These are phyloP conservation scores for Atlantisia rogersi DNA, from an alignment of 2,113 vertebrate genomes.

Conservation along the genomic window DNA sequence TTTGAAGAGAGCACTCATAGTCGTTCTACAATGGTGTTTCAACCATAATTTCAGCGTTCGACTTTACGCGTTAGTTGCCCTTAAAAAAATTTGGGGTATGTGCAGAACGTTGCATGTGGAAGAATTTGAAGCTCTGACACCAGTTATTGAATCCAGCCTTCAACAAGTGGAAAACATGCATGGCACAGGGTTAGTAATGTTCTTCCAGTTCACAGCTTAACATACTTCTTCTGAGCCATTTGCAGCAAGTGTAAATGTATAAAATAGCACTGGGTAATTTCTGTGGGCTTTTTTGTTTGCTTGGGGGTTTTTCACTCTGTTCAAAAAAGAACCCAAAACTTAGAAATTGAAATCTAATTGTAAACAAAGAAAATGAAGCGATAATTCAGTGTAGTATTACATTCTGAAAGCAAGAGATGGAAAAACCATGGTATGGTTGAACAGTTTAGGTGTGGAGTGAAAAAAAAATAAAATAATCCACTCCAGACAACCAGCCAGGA, in stretches of 20 bases:
- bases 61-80: constrained; percentile 88
- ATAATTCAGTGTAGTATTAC: neutral
- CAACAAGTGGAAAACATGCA: constrained; percentile 88
- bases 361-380: neutral
- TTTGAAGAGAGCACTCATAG: constrained; percentile 81
- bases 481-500: no score
- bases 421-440: neutral
- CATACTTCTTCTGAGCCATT: neutral
- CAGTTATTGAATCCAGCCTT: constrained; percentile 87
- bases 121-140: constrained; percentile 77
- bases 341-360: neutral
- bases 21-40: constrained; percentile 89
- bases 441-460: neutral
- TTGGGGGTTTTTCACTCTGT: neutral
- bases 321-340: neutral
- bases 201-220: neutral
- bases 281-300: neutral
- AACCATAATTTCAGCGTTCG: constrained; percentile 93
- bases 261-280: neutral
- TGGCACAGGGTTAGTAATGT: constrained; percentile 81
- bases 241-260: neutral
- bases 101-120: constrained; percentile 59
- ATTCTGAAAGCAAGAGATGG: neutral
- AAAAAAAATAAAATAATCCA: neutral
- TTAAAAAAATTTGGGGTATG: constrained; percentile 89